A percentile compares a stretch with the other conserved stretches of the same genome.
Conservation (phyloP, 1,140 invertebrate species). For the Drosophila lowei region DNA sequence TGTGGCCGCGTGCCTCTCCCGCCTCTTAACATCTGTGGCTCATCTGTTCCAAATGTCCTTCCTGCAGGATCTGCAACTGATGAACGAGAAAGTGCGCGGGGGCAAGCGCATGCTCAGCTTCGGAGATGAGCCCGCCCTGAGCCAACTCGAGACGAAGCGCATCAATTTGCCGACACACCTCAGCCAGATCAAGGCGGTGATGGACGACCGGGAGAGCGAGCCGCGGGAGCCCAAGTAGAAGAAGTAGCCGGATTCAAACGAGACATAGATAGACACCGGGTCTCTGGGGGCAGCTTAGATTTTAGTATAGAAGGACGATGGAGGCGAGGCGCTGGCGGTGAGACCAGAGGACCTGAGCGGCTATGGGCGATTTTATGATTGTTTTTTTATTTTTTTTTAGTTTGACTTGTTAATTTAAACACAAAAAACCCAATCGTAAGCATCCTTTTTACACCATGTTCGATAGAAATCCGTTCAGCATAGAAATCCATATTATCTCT, state of each 20-base stretch:
- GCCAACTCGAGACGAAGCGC: constrained; percentile 44
- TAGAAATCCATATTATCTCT: constrained; percentile 4
- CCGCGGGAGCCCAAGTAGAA: constrained; percentile 13
- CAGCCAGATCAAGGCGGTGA: constrained; percentile 20
- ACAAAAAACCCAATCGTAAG: constrained; percentile 9
- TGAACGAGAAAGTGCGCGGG: constrained; percentile 68
- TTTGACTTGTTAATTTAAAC: constrained; percentile 45
- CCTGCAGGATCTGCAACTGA: constrained; percentile 54
- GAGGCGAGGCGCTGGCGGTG: not conserved
- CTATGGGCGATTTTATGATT: constrained; percentile 44
- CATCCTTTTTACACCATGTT: constrained; percentile 24
- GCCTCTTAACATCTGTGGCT: not conserved
- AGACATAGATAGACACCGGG: constrained; percentile 31
- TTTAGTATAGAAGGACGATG: constrained; percentile 13
- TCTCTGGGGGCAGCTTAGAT: constrained; percentile 47
- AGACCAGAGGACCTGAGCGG: not conserved
- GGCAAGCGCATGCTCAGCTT: constrained; percentile 63
- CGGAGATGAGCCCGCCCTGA: constrained; percentile 36
- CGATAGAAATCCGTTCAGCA: not conserved
- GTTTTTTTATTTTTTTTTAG: constrained; percentile 44
- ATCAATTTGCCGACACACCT: constrained; percentile 20
- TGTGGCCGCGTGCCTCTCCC: not conserved
- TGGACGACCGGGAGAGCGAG: constrained; percentile 29
- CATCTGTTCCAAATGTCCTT: not conserved
- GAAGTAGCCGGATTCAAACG: constrained; percentile 9